Evolutionary conservation across 2,113 vertebrate species (phyloP), one percentile per base, ranked within the genome.

Genomic region (Saguinus midas): DNA sequence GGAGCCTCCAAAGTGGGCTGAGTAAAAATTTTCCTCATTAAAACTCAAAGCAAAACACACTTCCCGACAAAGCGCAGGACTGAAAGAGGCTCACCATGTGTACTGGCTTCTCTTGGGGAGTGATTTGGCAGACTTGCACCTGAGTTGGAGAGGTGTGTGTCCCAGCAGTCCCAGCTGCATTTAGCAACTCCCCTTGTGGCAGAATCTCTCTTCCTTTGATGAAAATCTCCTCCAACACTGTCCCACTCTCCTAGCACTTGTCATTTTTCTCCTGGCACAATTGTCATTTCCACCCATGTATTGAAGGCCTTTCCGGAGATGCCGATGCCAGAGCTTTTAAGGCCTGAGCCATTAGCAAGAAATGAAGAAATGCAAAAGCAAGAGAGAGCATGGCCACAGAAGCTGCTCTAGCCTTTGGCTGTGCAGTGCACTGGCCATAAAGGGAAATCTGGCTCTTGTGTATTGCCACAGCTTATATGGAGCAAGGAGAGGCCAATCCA

Each of bases 281-380:
- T 5, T 0, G 17, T 92, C 84, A 32, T 87, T 68, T 68, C 85
- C 79, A 35, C 48, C 66, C 52, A 20, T n/a, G 57, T 45, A 40
- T 18, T 27, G 29, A 32, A 64, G 79, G 80, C 61, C 72, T 50
- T 80, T 95, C 64, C 27, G 13, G 82, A 92, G 48, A 45, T 12
- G 25, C 87, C 92, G 83, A 83, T 45, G 82, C 66, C 17, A 68
- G 75, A 68, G 84, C 80, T 84, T 91, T 84, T 50, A 79, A 91
- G 64, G 72, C 35, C 43, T 0, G 6, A 94, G 55, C 58, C 58
- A 93, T 81, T 72, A 81, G 90, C 81, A 79, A 80, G 90, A 89
- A 89, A 94, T 6, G 55, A 87, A 92, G 64, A 90, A 27, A 78
- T 48, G 17, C 14, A 64, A 80, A 91, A 55, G 83, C 75, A 57